phyloP scores from a whole-genome alignment of 2,888 invertebrate species.

The Drosophila crucigera region DNA sequence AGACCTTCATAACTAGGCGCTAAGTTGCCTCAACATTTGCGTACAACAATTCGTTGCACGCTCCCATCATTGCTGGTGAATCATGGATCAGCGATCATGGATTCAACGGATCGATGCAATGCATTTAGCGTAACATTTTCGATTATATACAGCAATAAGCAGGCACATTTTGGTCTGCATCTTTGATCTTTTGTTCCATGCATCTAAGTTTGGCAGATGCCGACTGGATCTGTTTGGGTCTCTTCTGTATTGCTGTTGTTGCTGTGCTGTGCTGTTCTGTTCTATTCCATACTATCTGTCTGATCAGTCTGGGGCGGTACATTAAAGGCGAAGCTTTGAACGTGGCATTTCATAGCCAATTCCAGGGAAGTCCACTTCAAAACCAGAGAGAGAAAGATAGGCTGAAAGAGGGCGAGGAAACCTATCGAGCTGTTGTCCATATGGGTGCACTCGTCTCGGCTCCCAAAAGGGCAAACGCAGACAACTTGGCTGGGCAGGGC shows the following conservation, averaged over 20 bases:
- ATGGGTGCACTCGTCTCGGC: slow-evolving; percentile 42
- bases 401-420: slow-evolving; percentile 10
- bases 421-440: slow-evolving; percentile 50
- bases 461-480: slow-evolving; percentile 53
- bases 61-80: slow-evolving; percentile 38
- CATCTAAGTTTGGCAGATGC: slow-evolving; percentile 39
- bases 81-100: slow-evolving; percentile 34
- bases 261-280: slow-evolving; percentile 2
- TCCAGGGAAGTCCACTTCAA: slow-evolving; percentile 77
- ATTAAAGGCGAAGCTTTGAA: slow-evolving; percentile 63
- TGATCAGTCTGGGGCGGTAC: slow-evolving; percentile 53
- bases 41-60: slow-evolving; percentile 63
- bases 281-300: slow-evolving; percentile 15
- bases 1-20: slow-evolving; percentile 52
- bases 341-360: slow-evolving; percentile 61
- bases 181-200: slow-evolving; percentile 56
- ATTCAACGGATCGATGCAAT: slow-evolving; percentile 57
- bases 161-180: slow-evolving; percentile 19
- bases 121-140: slow-evolving; percentile 66
- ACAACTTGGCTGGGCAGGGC: slow-evolving; percentile 47
- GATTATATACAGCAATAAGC: slow-evolving; percentile 60
- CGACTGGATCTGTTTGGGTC: slow-evolving; percentile 17
- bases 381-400: slow-evolving; percentile 5
- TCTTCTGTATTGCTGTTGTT: neutral
- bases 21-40: slow-evolving; percentile 62